Evolutionary conservation across 2,888 invertebrate species (phyloP).

Genomic region (Ptychoptera albimana): DNA sequence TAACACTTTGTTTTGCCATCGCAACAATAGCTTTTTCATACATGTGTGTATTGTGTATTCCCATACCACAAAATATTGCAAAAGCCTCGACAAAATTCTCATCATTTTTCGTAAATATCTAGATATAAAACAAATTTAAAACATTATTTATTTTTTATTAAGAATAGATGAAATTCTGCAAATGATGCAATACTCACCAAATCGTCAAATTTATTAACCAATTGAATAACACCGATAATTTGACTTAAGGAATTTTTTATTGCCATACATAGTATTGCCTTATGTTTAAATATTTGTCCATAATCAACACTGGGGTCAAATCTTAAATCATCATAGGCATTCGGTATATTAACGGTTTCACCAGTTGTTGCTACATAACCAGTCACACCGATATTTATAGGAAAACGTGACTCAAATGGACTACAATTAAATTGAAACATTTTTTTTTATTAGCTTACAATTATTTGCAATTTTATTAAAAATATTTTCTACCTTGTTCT

Average conservation of each 20-base stretch:
- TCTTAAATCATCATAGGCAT: conserved; percentile 74
- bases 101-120: conserved; percentile 82
- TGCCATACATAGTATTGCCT: conserved; percentile 87
- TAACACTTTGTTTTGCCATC: conserved; percentile 93
- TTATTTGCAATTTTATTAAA: neutral
- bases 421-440: conserved; percentile 27
- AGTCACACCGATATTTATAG: conserved; percentile 88
- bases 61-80: conserved; percentile 95
- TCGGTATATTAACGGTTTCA: conserved; percentile 84
- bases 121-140: neutral
- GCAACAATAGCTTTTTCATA: conserved; percentile 90
- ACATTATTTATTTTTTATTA: no score
- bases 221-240: conserved; percentile 84
- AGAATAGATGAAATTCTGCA: neutral
- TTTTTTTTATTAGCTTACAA: no score
- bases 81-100: conserved; percentile 95
- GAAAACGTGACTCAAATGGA: conserved; percentile 84
- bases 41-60: conserved; percentile 94
- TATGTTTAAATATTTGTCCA: conserved; percentile 67
- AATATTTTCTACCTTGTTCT: conserved; percentile 45
- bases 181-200: conserved; percentile 31
- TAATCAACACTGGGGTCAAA: conserved; percentile 83
- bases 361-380: conserved; percentile 91
- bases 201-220: conserved; percentile 86
- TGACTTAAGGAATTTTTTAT: conserved; percentile 84